A percentile compares a stretch with the other conserved stretches of the same genome.
phyloP scores from a whole-genome alignment of 2,113 vertebrate species.

The Leptosomus discolor region DNA sequence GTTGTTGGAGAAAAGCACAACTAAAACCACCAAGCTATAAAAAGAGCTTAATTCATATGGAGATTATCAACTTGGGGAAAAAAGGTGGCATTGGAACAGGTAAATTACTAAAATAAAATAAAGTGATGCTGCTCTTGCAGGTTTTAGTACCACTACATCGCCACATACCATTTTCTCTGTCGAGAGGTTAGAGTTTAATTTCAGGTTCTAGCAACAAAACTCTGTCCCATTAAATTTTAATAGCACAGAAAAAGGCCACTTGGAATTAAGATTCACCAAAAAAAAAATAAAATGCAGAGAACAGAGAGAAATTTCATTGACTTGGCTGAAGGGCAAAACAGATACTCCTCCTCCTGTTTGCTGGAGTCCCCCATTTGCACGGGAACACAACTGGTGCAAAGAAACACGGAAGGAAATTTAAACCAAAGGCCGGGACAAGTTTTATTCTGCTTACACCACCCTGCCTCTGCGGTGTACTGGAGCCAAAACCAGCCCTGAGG shows the following conservation, averaged over 20 bases:
- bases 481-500: background rate
- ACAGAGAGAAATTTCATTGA: background rate
- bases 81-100: background rate
- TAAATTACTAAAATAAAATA: background rate
- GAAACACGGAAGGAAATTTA: background rate
- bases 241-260: background rate
- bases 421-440: background rate
- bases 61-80: background rate
- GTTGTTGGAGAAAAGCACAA: background rate
- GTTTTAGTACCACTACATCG: background rate
- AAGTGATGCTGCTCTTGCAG: background rate
- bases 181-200: background rate
- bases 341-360: background rate
- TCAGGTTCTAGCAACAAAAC: background rate
- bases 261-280: background rate
- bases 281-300: background rate
- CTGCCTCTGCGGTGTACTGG: background rate
- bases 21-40: background rate
- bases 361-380: background rate
- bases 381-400: background rate
- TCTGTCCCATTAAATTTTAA: background rate
- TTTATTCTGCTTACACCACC: background rate
- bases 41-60: background rate
- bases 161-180: background rate
- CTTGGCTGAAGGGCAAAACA: background rate